Evolutionary conservation across 2,888 invertebrate species (phyloP).

Genomic region (Pharmacophagus antenor): DNA sequence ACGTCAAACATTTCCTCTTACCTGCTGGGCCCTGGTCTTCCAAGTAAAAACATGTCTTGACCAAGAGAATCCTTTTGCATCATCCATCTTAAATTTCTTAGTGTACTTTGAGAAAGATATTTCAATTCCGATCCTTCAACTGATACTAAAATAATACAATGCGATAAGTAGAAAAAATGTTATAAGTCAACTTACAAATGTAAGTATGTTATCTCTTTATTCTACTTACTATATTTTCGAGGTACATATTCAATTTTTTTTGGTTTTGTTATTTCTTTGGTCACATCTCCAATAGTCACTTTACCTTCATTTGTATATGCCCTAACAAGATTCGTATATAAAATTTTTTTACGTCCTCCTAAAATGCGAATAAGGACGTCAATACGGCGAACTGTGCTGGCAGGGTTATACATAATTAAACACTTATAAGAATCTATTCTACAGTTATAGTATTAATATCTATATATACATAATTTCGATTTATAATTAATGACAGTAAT

Average conservation of each 20-base stretch:
- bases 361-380: constrained; percentile 77
- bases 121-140: constrained; percentile 77
- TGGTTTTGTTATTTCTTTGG: constrained; percentile 80
- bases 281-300: constrained; percentile 88
- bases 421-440: constrained; percentile 5
- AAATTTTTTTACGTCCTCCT: constrained; percentile 59
- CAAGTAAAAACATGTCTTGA: constrained; percentile 97
- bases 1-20: constrained; percentile 34
- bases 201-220: background rate
- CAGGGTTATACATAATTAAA: constrained; percentile 61
- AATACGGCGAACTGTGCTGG: constrained; percentile 67
- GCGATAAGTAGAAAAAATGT: constrained; percentile 12
- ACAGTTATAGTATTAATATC: constrained; percentile 21
- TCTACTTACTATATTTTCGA: constrained; percentile 86
- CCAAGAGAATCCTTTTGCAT: constrained; percentile 95
- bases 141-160: constrained; percentile 50
- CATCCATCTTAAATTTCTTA: constrained; percentile 96
- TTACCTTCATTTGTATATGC: constrained; percentile 73
- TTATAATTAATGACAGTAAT: constrained; percentile 31
- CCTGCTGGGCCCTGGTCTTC: constrained; percentile 91
- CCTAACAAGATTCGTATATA: constrained; percentile 63
- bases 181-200: background rate
- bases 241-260: constrained; percentile 92
- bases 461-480: constrained; percentile 35
- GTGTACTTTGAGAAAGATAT: constrained; percentile 84